Evolutionary conservation across 2,888 invertebrate species (phyloP).

Genomic region (Mythimna impura): DNA sequence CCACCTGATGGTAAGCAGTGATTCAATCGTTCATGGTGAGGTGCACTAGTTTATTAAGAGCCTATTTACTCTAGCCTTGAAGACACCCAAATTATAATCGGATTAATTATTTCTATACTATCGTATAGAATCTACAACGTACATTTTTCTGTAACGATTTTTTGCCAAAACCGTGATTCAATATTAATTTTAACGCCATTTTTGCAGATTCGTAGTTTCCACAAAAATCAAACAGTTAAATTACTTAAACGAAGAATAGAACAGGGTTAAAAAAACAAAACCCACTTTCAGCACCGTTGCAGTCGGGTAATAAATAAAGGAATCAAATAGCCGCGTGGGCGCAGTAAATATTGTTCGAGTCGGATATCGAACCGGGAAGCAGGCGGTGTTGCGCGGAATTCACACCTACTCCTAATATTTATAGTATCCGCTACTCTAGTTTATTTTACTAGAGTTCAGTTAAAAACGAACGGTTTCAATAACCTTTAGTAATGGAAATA

Average conservation of each 20-base stretch:
- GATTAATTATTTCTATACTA: too few relatives aligned
- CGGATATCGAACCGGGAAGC: conserved; percentile 63
- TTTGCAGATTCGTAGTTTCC: background rate
- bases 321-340: conserved; percentile 25
- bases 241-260: background rate
- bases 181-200: too few relatives aligned
- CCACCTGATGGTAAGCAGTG: too few relatives aligned
- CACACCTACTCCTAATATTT: conserved; percentile 58
- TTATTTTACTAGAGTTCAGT: conserved; percentile 46
- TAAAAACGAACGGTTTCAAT: conserved; percentile 45
- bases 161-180: too few relatives aligned
- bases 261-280: conserved; percentile 19
- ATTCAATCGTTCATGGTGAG: too few relatives aligned
- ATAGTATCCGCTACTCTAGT: conserved; percentile 41
- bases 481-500: conserved; percentile 29
- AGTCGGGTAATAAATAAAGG: conserved; percentile 39
- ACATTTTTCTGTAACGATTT: too few relatives aligned
- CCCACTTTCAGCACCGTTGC: conserved; percentile 5
- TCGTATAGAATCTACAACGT: too few relatives aligned
- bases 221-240: background rate
- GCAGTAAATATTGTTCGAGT: conserved; percentile 56
- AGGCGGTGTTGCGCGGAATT: conserved; percentile 34
- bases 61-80: too few relatives aligned
- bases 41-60: too few relatives aligned
- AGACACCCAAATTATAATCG: too few relatives aligned